Percentiles rank a stretch among this genome's conserved stretches.
Evolutionary conservation across 2,113 vertebrate genomes (phyloP).

Genomic region (Elaphurus davidianus): DNA sequence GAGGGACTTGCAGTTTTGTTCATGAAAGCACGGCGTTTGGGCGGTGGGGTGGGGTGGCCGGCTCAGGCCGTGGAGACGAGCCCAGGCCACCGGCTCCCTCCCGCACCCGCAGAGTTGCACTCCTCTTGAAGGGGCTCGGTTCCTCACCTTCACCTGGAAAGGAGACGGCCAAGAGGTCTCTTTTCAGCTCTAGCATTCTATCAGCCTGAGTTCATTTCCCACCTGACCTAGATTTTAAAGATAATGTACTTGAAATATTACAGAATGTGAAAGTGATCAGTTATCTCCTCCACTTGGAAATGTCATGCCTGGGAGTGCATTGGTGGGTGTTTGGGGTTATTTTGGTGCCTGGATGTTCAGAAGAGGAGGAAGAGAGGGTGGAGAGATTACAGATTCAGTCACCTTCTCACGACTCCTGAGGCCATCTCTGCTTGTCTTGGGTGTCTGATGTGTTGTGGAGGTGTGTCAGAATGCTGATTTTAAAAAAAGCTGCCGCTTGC

Average conservation of each 20-base stretch:
- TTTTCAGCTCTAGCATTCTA: not conserved
- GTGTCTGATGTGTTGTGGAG: not conserved
- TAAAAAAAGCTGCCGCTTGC: not conserved
- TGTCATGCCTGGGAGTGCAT: slow-evolving; percentile 49
- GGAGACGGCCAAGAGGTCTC: slow-evolving; percentile 35
- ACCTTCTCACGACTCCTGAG: slow-evolving; percentile 52
- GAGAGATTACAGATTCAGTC: slow-evolving; percentile 31
- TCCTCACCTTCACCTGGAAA: not conserved
- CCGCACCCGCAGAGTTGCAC: not conserved
- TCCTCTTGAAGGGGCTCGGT: not conserved
- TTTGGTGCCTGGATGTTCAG: slow-evolving; percentile 56
- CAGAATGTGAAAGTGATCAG: slow-evolving; percentile 70
- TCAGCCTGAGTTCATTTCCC: slow-evolving; percentile 59
- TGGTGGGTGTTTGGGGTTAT: slow-evolving; percentile 66
- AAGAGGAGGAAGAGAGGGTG: slow-evolving; percentile 64
- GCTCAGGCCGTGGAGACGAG: not conserved
- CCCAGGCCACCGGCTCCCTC: no score
- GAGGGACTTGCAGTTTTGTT: not conserved
- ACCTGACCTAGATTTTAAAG: slow-evolving; percentile 73
- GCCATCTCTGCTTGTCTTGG: not conserved
- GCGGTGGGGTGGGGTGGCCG: not conserved
- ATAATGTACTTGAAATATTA: slow-evolving; percentile 68
- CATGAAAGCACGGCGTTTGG: not conserved
- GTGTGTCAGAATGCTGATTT: not conserved
- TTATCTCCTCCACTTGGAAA: slow-evolving; percentile 62